These are phyloP conservation scores for Plutella xylostella DNA, from an alignment of 2,888 invertebrate genomes.

Conservation along the genomic window DNA sequence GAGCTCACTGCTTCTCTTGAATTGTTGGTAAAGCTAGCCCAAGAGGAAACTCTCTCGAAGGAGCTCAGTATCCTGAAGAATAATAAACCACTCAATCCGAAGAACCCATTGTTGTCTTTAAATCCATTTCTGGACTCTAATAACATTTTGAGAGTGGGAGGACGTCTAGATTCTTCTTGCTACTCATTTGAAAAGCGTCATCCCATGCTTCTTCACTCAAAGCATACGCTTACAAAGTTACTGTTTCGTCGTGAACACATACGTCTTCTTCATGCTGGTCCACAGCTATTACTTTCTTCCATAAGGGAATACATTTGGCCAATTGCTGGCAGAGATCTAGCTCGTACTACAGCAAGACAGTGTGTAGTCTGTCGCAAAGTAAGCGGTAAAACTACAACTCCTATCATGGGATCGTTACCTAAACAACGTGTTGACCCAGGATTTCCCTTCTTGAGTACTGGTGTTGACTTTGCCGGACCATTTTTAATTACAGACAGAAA, in stretches of 20 bases:
- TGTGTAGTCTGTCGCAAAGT: not conserved
- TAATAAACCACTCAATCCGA: too few species aligned
- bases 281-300: not conserved
- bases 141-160: not conserved
- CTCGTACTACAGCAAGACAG: not conserved
- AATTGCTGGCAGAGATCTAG: not conserved
- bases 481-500: not conserved
- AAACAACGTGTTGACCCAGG: not conserved
- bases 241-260: not conserved
- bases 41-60: too few species aligned
- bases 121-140: too few species aligned
- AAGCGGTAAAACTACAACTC: not conserved
- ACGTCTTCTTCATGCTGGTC: not conserved
- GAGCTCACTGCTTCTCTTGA: too few species aligned
- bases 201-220: too few species aligned
- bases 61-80: too few species aligned
- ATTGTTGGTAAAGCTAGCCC: too few species aligned
- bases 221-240: not conserved
- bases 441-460: not conserved
- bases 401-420: not conserved
- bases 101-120: too few species aligned
- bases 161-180: not conserved
- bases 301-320: not conserved
- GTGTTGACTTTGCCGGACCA: constrained; percentile 1
- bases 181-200: not conserved